phyloP scores from a whole-genome alignment of 2,888 invertebrate genomes.

The Mimumesa dahlbomi region DNA sequence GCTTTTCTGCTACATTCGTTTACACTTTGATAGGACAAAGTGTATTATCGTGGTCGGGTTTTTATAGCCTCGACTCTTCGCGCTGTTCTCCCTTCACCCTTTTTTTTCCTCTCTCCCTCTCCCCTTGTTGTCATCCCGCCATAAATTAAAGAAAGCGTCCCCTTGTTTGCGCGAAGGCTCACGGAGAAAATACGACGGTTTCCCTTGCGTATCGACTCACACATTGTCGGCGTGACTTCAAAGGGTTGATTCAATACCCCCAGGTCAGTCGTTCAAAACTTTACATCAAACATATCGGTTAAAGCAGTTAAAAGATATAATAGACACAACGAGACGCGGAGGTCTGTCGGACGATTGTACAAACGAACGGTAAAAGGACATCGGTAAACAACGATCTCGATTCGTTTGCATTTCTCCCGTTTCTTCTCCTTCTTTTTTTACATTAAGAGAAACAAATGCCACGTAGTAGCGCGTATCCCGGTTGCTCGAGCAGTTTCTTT shows the following conservation, averaged over 20 bases:
- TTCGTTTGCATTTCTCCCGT: no score
- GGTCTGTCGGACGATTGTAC: no score
- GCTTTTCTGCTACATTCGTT: no score
- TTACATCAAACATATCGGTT: not conserved
- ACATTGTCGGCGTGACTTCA: constrained; percentile 35
- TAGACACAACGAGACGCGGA: no score
- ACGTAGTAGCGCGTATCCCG: not conserved
- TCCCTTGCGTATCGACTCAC: not conserved
- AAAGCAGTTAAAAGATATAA: not conserved
- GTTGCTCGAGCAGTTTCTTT: not conserved
- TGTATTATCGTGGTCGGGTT: not conserved
- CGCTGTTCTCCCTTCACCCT: constrained; percentile 1
- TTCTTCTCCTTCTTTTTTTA: not conserved
- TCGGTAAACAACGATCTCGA: no score
- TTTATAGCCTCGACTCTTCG: constrained; percentile 1
- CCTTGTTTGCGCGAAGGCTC: not conserved
- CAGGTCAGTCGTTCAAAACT: not conserved
- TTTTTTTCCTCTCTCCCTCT: constrained; percentile 2
- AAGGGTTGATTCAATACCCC: not conserved
- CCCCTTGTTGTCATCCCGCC: not conserved
- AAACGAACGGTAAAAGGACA: no score
- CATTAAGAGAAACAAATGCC: not conserved
- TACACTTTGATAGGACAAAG: no score
- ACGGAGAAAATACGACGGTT: constrained; percentile 4
- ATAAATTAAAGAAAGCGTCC: constrained; percentile 15